phyloP scores from a whole-genome alignment of 2,888 invertebrate genomes.

The Congeria kusceri region DNA sequence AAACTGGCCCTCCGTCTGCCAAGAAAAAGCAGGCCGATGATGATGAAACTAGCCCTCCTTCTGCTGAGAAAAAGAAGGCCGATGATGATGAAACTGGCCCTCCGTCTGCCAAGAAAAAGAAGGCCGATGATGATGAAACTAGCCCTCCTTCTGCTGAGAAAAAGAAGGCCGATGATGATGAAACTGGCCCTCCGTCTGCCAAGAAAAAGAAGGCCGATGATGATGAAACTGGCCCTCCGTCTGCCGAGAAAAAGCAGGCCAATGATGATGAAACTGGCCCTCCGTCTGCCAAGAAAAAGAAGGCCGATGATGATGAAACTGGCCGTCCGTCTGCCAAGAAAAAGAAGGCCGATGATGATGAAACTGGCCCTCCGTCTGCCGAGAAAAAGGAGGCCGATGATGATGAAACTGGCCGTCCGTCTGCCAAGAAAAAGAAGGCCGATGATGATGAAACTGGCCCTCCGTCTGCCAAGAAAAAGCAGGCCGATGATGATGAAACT shows the following conservation, averaged over 20 bases:
- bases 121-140: slow-evolving; percentile 15
- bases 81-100: slow-evolving; percentile 7
- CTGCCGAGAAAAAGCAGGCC: slow-evolving; percentile 30
- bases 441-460: slow-evolving; percentile 7
- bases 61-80: slow-evolving; percentile 30
- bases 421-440: slow-evolving; percentile 31
- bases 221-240: slow-evolving; percentile 4
- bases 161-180: slow-evolving; percentile 26
- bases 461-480: slow-evolving; percentile 20
- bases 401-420: slow-evolving; percentile 2
- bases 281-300: slow-evolving; percentile 21
- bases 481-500: slow-evolving; percentile 14
- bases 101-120: slow-evolving; percentile 21
- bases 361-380: background rate
- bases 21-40: background rate
- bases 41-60: slow-evolving; percentile 1
- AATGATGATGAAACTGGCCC: slow-evolving; percentile 6
- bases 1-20: background rate
- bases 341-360: slow-evolving; percentile 26
- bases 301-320: slow-evolving; percentile 15
- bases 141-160: slow-evolving; percentile 13
- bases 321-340: slow-evolving; percentile 15
- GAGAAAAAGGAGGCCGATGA: slow-evolving; percentile 35
- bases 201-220: slow-evolving; percentile 34
- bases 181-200: background rate